Base-by-base conservation (phyloP, 2,797 vertebrate species). In the Notoglanidium macrostoma region DNA sequence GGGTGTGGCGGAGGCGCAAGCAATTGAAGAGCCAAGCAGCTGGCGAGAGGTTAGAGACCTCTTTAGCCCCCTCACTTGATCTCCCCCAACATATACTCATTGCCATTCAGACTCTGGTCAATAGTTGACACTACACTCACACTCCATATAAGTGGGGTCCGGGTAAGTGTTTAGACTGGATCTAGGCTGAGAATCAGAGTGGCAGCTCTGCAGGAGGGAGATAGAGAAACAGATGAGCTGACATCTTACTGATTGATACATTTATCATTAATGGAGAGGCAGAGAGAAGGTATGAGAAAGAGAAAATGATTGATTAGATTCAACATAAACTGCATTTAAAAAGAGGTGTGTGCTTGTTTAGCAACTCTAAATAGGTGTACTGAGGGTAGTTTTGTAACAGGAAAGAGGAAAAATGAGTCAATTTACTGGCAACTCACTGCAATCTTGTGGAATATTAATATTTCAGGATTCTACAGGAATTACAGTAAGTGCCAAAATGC, bases 21-120 rank as follows among this genome's bases (percentile, higher is more conserved):
- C 84, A 81, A 90, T 83, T 91, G 87, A 89, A 86, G 49, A 89
- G 84, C 54, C 85, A 85, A 83, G 90, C 90, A 91, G 90, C 90
- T 91, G 90, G 86, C 70, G 65, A 88, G 82, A 90, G 90, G 88
- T 91, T 91, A 91, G 86, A 84, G 87, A 89, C 89, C 90, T 87
- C 63, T 88, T 88, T 88, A 85, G 63, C 83, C 84, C 70, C 78
- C 54, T 65, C 77, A 65, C 87, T 81, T 55, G n/a, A 49, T 82
- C 67, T 54, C 78, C 40, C 84, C 72, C 79, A 68, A 86, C 81
- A 90, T 44, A 72, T 61, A 70, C 88, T 89, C 78, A 65, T 74
- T 85, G 55, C 89, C 83, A 86, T 91, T 91, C 90, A 91, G 46
- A 54, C 26, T 35, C 81, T 81, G 63, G 89, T 91, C 90, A 88